phyloP scores from a whole-genome alignment of 1,140 invertebrate species.

The Drosophila pectinifera region DNA sequence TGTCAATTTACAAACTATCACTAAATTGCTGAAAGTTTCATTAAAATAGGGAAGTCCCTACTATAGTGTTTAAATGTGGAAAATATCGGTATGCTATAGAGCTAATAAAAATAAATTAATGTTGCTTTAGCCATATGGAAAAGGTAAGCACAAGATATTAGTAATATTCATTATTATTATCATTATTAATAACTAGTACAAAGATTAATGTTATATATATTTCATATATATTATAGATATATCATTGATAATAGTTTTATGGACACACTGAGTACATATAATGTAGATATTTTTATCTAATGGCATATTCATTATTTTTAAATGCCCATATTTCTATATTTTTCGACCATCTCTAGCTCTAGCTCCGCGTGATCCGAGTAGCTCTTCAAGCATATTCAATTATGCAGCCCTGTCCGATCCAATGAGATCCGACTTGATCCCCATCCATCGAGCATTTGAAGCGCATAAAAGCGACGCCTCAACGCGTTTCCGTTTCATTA shows the following conservation, averaged over 20 bases:
- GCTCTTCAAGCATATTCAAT: constrained; percentile 36
- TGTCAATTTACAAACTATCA: neutral
- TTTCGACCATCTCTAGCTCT: neutral
- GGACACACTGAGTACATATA: too few species aligned
- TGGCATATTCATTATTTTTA: neutral
- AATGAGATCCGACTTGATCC: constrained; percentile 3
- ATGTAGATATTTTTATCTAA: neutral
- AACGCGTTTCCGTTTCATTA: constrained; percentile 65
- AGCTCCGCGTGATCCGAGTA: constrained; percentile 28
- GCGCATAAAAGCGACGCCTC: constrained; percentile 38
- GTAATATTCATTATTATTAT: too few species aligned
- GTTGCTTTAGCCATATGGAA: too few species aligned
- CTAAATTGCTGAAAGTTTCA: too few species aligned
- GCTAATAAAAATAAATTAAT: neutral
- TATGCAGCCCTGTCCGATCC: constrained; percentile 36
- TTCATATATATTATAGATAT: too few species aligned
- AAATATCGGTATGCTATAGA: neutral
- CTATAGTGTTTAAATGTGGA: too few species aligned
- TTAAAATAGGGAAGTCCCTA: too few species aligned
- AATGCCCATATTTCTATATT: neutral
- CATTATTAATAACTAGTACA: too few species aligned
- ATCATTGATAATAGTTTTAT: too few species aligned
- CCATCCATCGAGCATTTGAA: constrained; percentile 35
- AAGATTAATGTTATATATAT: too few species aligned
- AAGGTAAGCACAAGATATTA: too few species aligned